A percentile compares a stretch with the other conserved stretches of the same genome.
Evolutionary conservation across 2,797 vertebrate genomes (phyloP).

Genomic region (Menidia menidia): DNA sequence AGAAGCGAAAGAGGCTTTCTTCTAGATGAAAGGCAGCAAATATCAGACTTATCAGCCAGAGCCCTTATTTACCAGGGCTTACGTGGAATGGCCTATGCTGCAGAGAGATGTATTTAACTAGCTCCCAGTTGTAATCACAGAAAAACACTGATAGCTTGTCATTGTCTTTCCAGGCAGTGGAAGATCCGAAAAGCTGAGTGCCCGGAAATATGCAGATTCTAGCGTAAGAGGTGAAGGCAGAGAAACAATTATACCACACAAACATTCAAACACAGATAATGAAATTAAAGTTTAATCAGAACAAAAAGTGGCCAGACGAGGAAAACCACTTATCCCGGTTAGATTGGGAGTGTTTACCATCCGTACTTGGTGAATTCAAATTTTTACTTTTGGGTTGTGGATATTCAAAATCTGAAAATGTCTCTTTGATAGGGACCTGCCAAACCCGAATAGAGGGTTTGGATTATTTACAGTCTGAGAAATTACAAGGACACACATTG

Average conservation of each 20-base stretch:
- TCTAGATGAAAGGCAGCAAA: background rate
- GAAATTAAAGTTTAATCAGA: background rate
- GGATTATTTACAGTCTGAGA: slow-evolving; percentile 29
- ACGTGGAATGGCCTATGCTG: slow-evolving; percentile 4
- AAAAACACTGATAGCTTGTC: background rate
- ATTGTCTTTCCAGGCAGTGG: background rate
- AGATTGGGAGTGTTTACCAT: background rate
- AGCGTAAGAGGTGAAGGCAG: background rate
- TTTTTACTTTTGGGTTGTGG: slow-evolving; percentile 15
- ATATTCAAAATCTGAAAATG: background rate
- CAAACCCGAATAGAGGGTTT: slow-evolving; percentile 34
- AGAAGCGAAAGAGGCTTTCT: background rate
- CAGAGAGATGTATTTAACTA: slow-evolving; percentile 13
- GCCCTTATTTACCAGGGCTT: background rate
- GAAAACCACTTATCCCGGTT: background rate
- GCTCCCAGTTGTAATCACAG: background rate
- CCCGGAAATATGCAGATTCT: slow-evolving; percentile 2
- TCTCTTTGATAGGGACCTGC: slow-evolving; percentile 10
- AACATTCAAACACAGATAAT: background rate
- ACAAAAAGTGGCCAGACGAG: background rate
- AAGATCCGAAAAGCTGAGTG: background rate
- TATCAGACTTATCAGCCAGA: slow-evolving; percentile 7
- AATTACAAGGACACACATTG: slow-evolving; percentile 47
- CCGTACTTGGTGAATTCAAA: slow-evolving; percentile 3
- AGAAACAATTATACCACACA: background rate